These are phyloP conservation scores for Pseudococcus jackbeardsleyi DNA, from an alignment of 2,888 invertebrate genomes.

Conservation along the genomic window DNA sequence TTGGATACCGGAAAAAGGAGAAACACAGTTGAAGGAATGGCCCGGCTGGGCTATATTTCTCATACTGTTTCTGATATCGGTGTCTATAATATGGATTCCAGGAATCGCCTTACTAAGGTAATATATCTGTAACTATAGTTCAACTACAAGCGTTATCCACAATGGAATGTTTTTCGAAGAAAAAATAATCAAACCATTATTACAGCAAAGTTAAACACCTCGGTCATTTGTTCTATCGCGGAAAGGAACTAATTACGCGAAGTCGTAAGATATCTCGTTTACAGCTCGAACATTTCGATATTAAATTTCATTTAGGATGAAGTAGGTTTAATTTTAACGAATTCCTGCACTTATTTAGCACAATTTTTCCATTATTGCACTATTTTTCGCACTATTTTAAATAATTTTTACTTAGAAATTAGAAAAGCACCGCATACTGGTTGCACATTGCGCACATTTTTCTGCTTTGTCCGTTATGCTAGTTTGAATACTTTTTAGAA, in stretches of 20 bases:
- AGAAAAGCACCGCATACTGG: not conserved
- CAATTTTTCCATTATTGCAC: not conserved
- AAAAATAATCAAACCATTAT: constrained; percentile 38
- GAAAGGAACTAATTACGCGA: not conserved
- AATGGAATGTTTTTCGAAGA: not conserved
- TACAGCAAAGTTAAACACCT: constrained; percentile 1
- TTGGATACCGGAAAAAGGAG: constrained; percentile 82
- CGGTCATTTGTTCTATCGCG: not conserved
- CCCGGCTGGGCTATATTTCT: constrained; percentile 86
- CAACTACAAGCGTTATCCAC: not conserved
- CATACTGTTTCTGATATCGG: constrained; percentile 80
- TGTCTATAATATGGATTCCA: constrained; percentile 91
- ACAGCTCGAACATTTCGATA: constrained; percentile 34
- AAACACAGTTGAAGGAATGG: constrained; percentile 85
- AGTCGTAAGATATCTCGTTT: not conserved
- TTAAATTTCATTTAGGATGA: constrained; percentile 54
- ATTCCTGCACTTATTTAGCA: not conserved
- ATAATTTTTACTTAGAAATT: not conserved
- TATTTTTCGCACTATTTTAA: not conserved
- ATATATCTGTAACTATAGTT: constrained; percentile 62
- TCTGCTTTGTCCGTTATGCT: not conserved
- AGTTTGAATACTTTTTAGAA: not conserved
- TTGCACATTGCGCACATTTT: not conserved
- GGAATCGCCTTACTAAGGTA: constrained; percentile 85
- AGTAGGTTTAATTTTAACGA: constrained; percentile 17